A percentile compares a stretch with the other conserved stretches of the same genome.
These are phyloP conservation scores for Neogobius melanostomus DNA, from an alignment of 2,113 vertebrate species.

Conservation along the genomic window DNA sequence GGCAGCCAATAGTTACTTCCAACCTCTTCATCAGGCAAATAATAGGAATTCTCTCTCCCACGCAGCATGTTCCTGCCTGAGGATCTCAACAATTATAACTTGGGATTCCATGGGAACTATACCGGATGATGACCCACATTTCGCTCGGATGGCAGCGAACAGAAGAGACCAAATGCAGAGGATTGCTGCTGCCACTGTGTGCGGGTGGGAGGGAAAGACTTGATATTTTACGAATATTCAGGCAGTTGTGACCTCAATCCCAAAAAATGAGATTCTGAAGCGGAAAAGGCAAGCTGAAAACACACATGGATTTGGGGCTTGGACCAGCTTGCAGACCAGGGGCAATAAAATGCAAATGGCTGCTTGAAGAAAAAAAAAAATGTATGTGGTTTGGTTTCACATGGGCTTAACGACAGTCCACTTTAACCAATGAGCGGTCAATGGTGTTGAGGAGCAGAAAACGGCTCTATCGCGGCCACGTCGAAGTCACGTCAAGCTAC, in stretches of 20 bases:
- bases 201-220: conserved; percentile 41
- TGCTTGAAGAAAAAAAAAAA: conserved; percentile 2
- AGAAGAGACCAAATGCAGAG: conserved; percentile 16
- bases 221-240: conserved; percentile 39
- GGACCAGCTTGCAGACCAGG: conserved; percentile 12
- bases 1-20: conserved; percentile 32
- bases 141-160: conserved; percentile 3
- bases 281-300: conserved; percentile 19
- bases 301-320: conserved; percentile 21
- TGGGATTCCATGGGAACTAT: conserved; percentile 20
- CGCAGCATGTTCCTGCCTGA: background rate
- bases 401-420: background rate
- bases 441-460: conserved; percentile 34
- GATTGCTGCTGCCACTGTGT: conserved; percentile 2
- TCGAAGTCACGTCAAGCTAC: conserved; percentile 16
- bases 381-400: conserved; percentile 9
- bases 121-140: conserved; percentile 32
- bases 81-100: conserved; percentile 20
- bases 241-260: conserved; percentile 61
- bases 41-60: conserved; percentile 25
- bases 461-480: conserved; percentile 22
- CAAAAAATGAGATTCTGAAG: conserved; percentile 36
- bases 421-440: conserved; percentile 31
- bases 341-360: conserved; percentile 32
- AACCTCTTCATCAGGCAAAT: conserved; percentile 29